A percentile compares a stretch with the other conserved stretches of the same genome.
phyloP scores from a whole-genome alignment of 2,888 invertebrate genomes.

The Eremobia ochroleuca region DNA sequence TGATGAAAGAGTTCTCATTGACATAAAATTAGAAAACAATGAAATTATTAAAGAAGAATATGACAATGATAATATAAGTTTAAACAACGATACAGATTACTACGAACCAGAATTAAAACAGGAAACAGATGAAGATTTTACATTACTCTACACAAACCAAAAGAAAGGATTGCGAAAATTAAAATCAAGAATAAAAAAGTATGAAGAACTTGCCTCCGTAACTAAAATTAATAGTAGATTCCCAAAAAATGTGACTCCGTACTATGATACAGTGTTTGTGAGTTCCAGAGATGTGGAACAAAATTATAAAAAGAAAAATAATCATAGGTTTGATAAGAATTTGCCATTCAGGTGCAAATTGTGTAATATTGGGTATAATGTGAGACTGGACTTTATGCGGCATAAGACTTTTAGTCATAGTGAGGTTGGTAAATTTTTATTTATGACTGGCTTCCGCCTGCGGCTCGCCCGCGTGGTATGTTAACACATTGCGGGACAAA shows the following conservation, averaged over 20 bases:
- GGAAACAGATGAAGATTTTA: not conserved
- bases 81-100: slow-evolving; percentile 38
- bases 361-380: slow-evolving; percentile 66
- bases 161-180: slow-evolving; percentile 12
- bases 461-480: too few relatives aligned
- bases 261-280: slow-evolving; percentile 60
- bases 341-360: slow-evolving; percentile 33
- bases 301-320: slow-evolving; percentile 45
- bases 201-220: slow-evolving; percentile 27
- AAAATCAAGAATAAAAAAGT: slow-evolving; percentile 31
- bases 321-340: not conserved
- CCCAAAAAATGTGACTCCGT: slow-evolving; percentile 6
- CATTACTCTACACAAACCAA: not conserved
- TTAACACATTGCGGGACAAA: too few relatives aligned
- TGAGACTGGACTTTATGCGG: slow-evolving; percentile 65
- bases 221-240: slow-evolving; percentile 14
- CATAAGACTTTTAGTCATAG: slow-evolving; percentile 73
- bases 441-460: not conserved
- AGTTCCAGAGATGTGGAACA: slow-evolving; percentile 67
- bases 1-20: not conserved
- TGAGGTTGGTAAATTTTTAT: slow-evolving; percentile 66
- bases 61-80: not conserved
- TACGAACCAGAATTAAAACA: slow-evolving; percentile 38
- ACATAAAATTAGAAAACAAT: slow-evolving; percentile 50
- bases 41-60: slow-evolving; percentile 51